Percentiles rank a stretch among this genome's conserved stretches.
Conservation (phyloP, 2,888 invertebrate genomes). For the Campaea margaritaria region DNA sequence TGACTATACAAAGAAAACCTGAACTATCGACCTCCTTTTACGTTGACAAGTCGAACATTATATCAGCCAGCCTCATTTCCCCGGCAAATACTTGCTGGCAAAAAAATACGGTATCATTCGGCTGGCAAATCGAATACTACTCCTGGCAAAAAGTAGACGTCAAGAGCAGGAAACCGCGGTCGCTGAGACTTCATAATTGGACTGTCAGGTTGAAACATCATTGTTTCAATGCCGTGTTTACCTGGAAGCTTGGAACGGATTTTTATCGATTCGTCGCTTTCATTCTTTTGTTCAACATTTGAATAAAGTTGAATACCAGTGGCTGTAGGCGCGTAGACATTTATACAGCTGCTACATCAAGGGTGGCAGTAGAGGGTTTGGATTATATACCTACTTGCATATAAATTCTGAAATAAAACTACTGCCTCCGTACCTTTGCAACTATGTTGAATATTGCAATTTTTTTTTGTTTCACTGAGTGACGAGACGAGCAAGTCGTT, state of each 20-base stretch:
- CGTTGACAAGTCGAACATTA: slow-evolving; percentile 44
- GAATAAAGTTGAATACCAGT: background rate
- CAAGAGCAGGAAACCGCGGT: slow-evolving; percentile 47
- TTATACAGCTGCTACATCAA: too few species aligned
- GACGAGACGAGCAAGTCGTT: too few species aligned
- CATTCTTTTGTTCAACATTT: background rate
- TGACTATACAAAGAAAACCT: background rate
- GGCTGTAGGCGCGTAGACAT: too few species aligned
- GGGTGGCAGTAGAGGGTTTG: too few species aligned
- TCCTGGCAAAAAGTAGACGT: slow-evolving; percentile 50
- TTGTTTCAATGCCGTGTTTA: slow-evolving; percentile 27
- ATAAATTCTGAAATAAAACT: too few species aligned
- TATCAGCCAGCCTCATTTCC: slow-evolving; percentile 51
- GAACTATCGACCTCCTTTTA: slow-evolving; percentile 37
- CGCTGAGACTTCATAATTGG: slow-evolving; percentile 60
- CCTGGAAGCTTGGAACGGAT: background rate
- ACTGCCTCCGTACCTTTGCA: too few species aligned
- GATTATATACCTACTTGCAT: too few species aligned
- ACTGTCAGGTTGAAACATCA: slow-evolving; percentile 54
- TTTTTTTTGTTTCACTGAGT: too few species aligned
- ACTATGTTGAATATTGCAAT: too few species aligned
- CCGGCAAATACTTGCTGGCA: slow-evolving; percentile 37
- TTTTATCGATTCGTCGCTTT: background rate
- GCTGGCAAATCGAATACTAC: slow-evolving; percentile 12
- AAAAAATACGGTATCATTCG: slow-evolving; percentile 44